Evolutionary conservation across 2,113 vertebrate genomes (phyloP), one percentile per base, ranked within the genome.

Genomic region (Hymenochirus boettgeri): DNA sequence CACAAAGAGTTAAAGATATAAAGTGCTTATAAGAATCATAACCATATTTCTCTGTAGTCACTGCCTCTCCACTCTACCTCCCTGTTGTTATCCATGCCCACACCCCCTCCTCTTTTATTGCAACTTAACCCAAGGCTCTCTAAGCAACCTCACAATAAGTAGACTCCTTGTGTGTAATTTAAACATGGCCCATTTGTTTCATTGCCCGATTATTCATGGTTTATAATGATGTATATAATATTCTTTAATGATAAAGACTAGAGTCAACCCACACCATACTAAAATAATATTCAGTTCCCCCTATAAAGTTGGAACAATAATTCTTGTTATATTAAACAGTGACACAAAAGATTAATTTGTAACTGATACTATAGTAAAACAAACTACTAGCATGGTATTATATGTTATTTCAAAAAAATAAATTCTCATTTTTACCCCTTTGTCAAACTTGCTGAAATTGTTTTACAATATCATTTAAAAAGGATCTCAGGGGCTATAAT

Each of bases 171-270:
- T 53, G 56, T 60, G 56, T 69, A 52, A 69, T 69, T 69, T 33
- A 52, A 31, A 35, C 65, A 69, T 37, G 65, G 56, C 52, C 48
- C 65, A 69, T 69, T 69, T 69, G 65, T 69, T 69, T 69, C 58
- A 69, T 69, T 69, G 48, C 65, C 33, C 59, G 51, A 69, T 69
- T 69, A 69, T 69, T 69, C 56, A 27, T 53, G 56, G 48, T 69
- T 57, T 53, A 25, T 69, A 69, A 69, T 69, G 65, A 69, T 69
- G 23, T 59, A 60, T 59, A 69, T 42, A 57, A 69, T 60, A 69
- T 60, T 47, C 50, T 48, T 50, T 55, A 60, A 33, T 53, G 65
- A 69, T 15, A 23, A 57, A 31, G 57, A 27, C 22, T 23, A 27
- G 33, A 53, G 31, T 58, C 55, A 51, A 18, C 21, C 7, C 37